Evolutionary conservation across 2,113 vertebrate species (phyloP).

Genomic region (Chionis minor): DNA sequence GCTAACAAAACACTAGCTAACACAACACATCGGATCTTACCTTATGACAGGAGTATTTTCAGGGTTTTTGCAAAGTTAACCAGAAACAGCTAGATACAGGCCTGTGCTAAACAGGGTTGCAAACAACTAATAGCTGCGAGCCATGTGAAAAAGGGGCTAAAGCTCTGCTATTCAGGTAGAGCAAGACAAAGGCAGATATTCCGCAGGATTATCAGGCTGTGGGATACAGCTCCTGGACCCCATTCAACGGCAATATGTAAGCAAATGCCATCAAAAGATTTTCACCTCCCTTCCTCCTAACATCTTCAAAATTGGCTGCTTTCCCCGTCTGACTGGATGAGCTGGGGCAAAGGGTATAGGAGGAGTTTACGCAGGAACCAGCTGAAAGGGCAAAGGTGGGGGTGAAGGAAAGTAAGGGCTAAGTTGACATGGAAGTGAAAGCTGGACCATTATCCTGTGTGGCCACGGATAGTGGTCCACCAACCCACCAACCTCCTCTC

Average conservation of each 20-base stretch:
- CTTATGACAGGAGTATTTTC: background rate
- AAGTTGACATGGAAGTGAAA: background rate
- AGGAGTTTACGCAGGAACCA: background rate
- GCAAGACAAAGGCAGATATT: background rate
- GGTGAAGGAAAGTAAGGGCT: background rate
- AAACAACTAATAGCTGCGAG: background rate
- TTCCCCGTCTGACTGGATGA: background rate
- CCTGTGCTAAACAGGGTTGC: background rate
- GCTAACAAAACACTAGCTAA: conserved; percentile 17
- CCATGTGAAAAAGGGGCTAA: background rate
- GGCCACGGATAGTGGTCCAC: background rate
- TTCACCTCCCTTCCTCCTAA: background rate
- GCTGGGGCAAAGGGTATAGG: background rate
- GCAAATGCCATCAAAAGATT: background rate
- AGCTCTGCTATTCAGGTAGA: background rate
- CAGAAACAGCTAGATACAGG: conserved; percentile 3
- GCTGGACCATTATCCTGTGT: background rate
- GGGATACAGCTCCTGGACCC: background rate
- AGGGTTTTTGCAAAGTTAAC: conserved; percentile 10
- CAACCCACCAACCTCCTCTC: background rate
- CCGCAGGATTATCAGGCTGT: background rate
- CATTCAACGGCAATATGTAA: background rate
- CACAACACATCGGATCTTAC: background rate
- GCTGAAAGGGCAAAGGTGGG: background rate
- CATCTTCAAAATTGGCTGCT: background rate